Evolutionary conservation across 2,888 invertebrate species (phyloP).

Genomic region (Enoplolaimus lenunculus): DNA sequence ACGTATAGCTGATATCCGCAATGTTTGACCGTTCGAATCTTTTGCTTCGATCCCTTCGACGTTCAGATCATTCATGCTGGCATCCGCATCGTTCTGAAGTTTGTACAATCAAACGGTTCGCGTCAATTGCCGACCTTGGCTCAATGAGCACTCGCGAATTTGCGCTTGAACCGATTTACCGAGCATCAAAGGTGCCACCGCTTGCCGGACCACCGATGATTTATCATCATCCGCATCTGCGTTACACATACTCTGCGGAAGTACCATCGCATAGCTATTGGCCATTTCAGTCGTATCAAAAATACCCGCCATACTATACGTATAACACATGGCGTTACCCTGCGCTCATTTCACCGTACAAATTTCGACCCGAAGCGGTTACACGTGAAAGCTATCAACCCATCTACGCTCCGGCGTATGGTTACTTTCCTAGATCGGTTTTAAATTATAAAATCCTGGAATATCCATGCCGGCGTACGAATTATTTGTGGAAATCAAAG

Average conservation of each 20-base stretch:
- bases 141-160: background rate
- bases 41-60: too few species aligned
- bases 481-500: background rate
- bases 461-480: background rate
- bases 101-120: background rate
- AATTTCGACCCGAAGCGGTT: background rate
- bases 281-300: background rate
- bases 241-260: background rate
- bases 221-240: background rate
- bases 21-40: too few species aligned
- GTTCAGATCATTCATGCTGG: too few species aligned
- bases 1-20: too few species aligned
- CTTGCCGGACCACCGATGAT: background rate
- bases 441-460: background rate
- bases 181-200: background rate
- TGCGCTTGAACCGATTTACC: background rate
- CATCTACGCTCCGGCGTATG: background rate
- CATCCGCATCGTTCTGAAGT: background rate
- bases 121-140: background rate
- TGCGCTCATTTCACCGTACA: background rate
- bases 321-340: background rate
- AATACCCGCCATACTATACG: background rate
- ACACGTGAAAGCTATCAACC: background rate
- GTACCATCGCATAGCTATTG: background rate
- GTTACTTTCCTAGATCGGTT: background rate